These are phyloP conservation scores for Zaprionus capensis DNA, from an alignment of 1,140 invertebrate species.

Conservation along the genomic window DNA sequence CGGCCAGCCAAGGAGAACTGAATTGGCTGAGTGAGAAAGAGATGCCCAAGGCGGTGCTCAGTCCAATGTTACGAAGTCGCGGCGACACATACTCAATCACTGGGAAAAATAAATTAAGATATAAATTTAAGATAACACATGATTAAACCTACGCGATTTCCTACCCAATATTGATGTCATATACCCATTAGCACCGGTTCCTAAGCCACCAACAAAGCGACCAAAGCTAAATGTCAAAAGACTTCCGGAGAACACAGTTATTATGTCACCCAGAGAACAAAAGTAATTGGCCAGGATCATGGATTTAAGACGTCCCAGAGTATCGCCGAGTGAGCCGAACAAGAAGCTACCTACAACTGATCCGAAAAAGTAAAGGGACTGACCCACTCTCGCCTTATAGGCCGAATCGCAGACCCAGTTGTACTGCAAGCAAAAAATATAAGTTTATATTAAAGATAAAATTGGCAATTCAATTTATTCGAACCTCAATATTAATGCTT, in stretches of 20 bases:
- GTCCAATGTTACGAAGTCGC: constrained; percentile 85
- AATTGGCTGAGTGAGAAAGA: constrained; percentile 86
- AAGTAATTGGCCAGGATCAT: constrained; percentile 85
- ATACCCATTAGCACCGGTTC: constrained; percentile 86
- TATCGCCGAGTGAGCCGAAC: constrained; percentile 86
- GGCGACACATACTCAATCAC: constrained; percentile 87
- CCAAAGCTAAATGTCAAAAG: constrained; percentile 84
- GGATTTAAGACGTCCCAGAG: constrained; percentile 85
- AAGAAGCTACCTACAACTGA: constrained; percentile 85
- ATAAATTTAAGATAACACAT: no score
- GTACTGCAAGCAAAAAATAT: constrained; percentile 79
- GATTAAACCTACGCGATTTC: constrained; percentile 11
- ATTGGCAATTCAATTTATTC: background rate
- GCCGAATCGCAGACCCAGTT: constrained; percentile 86
- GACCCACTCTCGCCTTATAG: constrained; percentile 86
- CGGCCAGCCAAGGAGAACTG: constrained; percentile 85
- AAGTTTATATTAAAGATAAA: background rate
- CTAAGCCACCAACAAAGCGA: constrained; percentile 86
- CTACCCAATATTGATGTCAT: constrained; percentile 87
- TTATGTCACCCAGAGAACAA: constrained; percentile 85
- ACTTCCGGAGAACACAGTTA: constrained; percentile 84
- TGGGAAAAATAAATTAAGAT: constrained; percentile 29
- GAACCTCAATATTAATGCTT: constrained; percentile 86
- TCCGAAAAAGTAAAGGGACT: constrained; percentile 87
- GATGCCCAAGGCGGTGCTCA: constrained; percentile 86